A percentile compares a stretch with the other conserved stretches of the same genome.
phyloP scores from a whole-genome alignment of 2,888 invertebrate genomes.

The Mimachlamys varia region DNA sequence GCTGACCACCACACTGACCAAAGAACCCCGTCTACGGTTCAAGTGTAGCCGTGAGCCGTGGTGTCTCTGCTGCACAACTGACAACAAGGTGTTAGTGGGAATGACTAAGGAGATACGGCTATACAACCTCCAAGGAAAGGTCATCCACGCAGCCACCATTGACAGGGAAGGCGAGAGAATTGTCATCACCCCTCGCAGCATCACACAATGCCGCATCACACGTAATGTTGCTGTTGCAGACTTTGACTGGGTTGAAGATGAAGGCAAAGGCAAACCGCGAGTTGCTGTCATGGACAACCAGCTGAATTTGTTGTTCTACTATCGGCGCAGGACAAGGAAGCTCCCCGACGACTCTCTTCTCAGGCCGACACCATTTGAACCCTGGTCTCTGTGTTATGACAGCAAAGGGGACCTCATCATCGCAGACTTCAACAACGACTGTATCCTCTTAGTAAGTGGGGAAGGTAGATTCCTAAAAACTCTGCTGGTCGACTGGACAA shows the following conservation, averaged over 20 bases:
- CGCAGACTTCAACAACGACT: constrained; percentile 4
- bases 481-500: not conserved
- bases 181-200: constrained; percentile 1
- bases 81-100: constrained; percentile 9
- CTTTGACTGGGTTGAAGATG: constrained; percentile 2
- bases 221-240: not conserved
- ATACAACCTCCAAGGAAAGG: not conserved
- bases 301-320: not conserved
- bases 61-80: constrained; percentile 20
- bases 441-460: not conserved
- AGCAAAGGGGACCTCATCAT: constrained; percentile 10
- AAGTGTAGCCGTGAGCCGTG: constrained; percentile 25
- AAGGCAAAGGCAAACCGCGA: constrained; percentile 3
- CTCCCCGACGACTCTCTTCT: not conserved
- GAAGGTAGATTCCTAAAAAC: not conserved
- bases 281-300: constrained; percentile 18
- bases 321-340: not conserved
- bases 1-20: constrained; percentile 1
- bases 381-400: not conserved
- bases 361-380: not conserved
- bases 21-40: not conserved
- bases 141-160: not conserved
- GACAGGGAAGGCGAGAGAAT: constrained; percentile 6
- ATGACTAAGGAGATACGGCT: constrained; percentile 2
- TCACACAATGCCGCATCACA: constrained; percentile 1